These are phyloP conservation scores for Conchocele bisecta DNA, from an alignment of 2,888 invertebrate genomes.

Conservation along the genomic window DNA sequence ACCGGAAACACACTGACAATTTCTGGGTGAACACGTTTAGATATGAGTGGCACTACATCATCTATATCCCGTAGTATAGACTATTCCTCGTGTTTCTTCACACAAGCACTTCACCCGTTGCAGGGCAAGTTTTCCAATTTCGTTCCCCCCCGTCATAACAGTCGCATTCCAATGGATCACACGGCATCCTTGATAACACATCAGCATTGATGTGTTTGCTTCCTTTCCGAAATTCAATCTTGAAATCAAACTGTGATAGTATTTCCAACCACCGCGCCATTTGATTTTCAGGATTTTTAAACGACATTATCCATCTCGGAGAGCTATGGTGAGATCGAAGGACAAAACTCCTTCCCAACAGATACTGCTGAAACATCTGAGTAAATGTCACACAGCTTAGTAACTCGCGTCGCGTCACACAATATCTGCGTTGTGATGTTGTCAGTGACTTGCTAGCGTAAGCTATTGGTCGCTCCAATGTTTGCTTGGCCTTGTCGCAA, in stretches of 20 bases:
- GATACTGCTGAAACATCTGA: slow-evolving; percentile 25
- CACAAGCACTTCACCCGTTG: too few species aligned
- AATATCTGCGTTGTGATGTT: slow-evolving; percentile 38
- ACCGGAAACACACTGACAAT: too few species aligned
- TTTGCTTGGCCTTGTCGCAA: slow-evolving; percentile 9
- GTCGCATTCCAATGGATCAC: slow-evolving; percentile 35
- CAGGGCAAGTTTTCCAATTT: too few species aligned
- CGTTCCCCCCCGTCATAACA: slow-evolving; percentile 42
- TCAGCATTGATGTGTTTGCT: slow-evolving; percentile 40
- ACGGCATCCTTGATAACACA: slow-evolving; percentile 32
- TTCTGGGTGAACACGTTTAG: too few species aligned
- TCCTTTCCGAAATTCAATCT: slow-evolving; percentile 34
- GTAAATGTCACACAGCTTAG: slow-evolving; percentile 41
- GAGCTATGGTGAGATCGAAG: slow-evolving; percentile 42
- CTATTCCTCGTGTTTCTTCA: slow-evolving; percentile 34
- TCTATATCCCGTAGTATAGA: slow-evolving; percentile 20
- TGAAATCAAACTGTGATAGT: slow-evolving; percentile 33
- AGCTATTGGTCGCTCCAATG: slow-evolving; percentile 30
- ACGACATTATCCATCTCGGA: slow-evolving; percentile 37
- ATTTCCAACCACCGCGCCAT: slow-evolving; percentile 40
- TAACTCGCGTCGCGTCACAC: slow-evolving; percentile 41
- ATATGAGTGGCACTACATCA: slow-evolving; percentile 29
- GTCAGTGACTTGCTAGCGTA: slow-evolving; percentile 46
- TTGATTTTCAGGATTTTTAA: slow-evolving; percentile 29
- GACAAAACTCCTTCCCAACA: background rate